phyloP scores from a whole-genome alignment of 2,797 vertebrate species.

The Neosilurus hyrtlii region DNA sequence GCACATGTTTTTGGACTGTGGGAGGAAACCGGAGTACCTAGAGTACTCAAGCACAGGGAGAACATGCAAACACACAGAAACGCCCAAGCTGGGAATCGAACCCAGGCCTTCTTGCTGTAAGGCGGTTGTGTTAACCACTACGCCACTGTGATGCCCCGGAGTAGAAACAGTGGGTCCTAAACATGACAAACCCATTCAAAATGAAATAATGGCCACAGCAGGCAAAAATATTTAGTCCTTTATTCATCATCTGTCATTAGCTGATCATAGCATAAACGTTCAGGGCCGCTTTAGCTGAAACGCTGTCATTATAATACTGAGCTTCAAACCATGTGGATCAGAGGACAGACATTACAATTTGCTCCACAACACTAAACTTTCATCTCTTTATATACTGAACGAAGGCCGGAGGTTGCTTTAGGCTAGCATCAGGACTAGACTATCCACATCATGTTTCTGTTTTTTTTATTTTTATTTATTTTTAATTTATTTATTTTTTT shows the following conservation, averaged over 20 bases:
- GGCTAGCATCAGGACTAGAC: neutral
- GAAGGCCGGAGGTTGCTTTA: neutral
- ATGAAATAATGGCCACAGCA: neutral
- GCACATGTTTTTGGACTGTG: too few relatives aligned
- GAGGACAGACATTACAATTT: constrained; percentile 12
- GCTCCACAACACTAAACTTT: neutral
- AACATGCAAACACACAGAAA: too few relatives aligned
- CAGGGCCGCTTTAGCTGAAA: neutral
- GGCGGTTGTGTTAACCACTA: too few relatives aligned
- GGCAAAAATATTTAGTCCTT: neutral
- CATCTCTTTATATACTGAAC: neutral
- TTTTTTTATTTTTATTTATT: neutral
- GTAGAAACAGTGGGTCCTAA: neutral
- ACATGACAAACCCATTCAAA: constrained; percentile 4
- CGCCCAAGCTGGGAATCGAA: too few relatives aligned
- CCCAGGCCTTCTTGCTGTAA: too few relatives aligned
- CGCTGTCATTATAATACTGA: constrained; percentile 11
- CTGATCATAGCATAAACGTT: constrained; percentile 1
- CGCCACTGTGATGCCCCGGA: too few relatives aligned
- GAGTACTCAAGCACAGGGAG: too few relatives aligned
- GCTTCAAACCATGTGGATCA: neutral
- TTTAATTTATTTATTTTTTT: neutral
- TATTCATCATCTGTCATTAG: constrained; percentile 19
- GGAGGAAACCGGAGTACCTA: too few relatives aligned
- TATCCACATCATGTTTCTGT: neutral